Evolutionary conservation across 2,113 vertebrate genomes (phyloP), one percentile per base, ranked within the genome.

Genomic region (Strix aluco): DNA sequence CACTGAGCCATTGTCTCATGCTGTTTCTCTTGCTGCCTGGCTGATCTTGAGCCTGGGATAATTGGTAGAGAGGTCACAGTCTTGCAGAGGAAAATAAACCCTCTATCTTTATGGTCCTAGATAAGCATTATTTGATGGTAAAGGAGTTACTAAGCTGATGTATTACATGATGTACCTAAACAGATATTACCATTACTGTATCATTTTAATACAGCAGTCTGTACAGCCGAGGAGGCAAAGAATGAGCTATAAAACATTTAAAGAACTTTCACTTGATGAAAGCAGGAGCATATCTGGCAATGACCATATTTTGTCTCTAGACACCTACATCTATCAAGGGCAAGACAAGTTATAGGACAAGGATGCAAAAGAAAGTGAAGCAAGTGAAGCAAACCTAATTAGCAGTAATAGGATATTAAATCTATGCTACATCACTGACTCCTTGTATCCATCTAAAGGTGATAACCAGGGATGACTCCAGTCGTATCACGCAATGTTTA

Each of bases 311-410:
- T 95, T 2, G 9, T 92, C 81, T 91, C 66, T 82, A 90, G 86
- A 90, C 40, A 80, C 36, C 46, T 55, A 59, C 55, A 94, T 94
- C 51, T 58, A 62, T 94, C 94, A 96, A 92, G 86, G 75, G 74
- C 51, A 90, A 89, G 91, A 88, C 25, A 88, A 69, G 47, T 55
- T 93, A 86, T 19, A 86, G 58, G 54, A 93, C 49, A 94, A 88
- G 36, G 30, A 85, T 86, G 85, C 22, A 58, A 82, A 80, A 81
- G 83, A 88, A 92, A 93, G 74, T 61, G 20, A 94, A 95, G 42
- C n/a, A 91, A 96, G 70, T 84, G 86, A 96, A 97, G 90, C 75
- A 97, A 91, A 91, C 4, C 49, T 96, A 96, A 97, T 96, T 88
- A 90, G 47, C 62, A 86, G 44, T 74, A 96, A 96, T 78, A 88